phyloP scores from a whole-genome alignment of 2,888 invertebrate genomes.

The Acronicta psi region DNA sequence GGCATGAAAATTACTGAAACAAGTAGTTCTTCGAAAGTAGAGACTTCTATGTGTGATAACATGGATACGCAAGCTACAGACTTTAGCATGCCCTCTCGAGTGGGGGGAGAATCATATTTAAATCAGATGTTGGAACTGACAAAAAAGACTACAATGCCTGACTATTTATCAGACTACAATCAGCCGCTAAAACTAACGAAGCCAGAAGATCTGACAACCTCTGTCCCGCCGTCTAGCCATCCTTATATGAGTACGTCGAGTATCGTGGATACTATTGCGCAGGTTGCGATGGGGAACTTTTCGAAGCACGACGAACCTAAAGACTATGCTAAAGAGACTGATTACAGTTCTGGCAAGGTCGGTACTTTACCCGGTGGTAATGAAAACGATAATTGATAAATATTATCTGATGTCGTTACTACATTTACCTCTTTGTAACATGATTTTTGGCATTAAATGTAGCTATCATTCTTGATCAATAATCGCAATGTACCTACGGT shows the following conservation, averaged over 20 bases:
- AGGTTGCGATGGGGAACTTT: constrained; percentile 82
- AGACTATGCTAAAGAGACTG: constrained; percentile 81
- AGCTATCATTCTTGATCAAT: neutral
- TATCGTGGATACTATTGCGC: constrained; percentile 82
- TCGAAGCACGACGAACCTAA: constrained; percentile 80
- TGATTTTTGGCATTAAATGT: neutral
- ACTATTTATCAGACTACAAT: constrained; percentile 83
- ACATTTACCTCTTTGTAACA: constrained; percentile 1
- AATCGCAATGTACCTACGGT: neutral
- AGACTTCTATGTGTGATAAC: constrained; percentile 75
- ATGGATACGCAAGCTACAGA: constrained; percentile 79
- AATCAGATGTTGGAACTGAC: constrained; percentile 88
- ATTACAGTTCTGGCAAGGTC: constrained; percentile 74
- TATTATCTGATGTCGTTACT: constrained; percentile 3
- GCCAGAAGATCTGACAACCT: constrained; percentile 85
- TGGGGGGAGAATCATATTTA: constrained; percentile 83
- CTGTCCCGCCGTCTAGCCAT: constrained; percentile 85
- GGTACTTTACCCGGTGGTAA: constrained; percentile 44
- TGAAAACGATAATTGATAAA: constrained; percentile 71
- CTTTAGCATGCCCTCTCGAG: constrained; percentile 84
- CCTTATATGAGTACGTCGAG: constrained; percentile 78
- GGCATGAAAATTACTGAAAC: constrained; percentile 80
- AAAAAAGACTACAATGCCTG: constrained; percentile 86
- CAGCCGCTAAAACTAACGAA: constrained; percentile 90
- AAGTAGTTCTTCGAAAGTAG: constrained; percentile 85